These are phyloP conservation scores for Crotalus horridus DNA, from an alignment of 2,113 vertebrate genomes.

Conservation along the genomic window DNA sequence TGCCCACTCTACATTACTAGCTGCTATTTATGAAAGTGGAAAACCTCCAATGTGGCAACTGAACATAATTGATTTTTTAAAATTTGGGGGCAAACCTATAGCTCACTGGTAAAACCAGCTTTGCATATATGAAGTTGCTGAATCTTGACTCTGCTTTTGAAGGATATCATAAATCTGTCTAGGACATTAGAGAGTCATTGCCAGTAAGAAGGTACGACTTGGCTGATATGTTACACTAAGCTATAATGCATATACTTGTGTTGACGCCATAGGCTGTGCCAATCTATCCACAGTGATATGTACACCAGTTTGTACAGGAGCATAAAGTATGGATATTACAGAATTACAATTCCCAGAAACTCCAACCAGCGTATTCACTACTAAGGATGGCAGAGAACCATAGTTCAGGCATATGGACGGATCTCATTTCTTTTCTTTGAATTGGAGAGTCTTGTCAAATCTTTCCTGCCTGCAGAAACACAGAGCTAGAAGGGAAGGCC, in stretches of 20 bases:
- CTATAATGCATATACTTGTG: not conserved
- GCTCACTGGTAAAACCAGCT: not conserved
- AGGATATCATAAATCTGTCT: not conserved
- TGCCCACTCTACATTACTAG: not conserved
- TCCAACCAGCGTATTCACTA: not conserved
- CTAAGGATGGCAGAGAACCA: not conserved
- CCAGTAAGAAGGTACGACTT: not conserved
- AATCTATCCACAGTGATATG: not conserved
- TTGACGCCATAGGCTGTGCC: not conserved
- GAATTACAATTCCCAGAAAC: not conserved
- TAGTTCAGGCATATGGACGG: too few species aligned
- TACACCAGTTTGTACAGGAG: not conserved
- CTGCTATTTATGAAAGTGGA: not conserved
- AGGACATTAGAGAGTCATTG: not conserved
- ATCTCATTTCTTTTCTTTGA: not conserved
- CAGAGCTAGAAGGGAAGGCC: not conserved
- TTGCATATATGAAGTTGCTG: not conserved
- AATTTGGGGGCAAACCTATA: not conserved
- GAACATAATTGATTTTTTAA: not conserved
- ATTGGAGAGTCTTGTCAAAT: not conserved
- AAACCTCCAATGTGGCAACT: not conserved
- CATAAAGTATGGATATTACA: not conserved
- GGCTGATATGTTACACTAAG: not conserved
- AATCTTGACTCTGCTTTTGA: not conserved
- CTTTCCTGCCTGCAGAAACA: not conserved